Evolutionary conservation across 2,888 invertebrate species (phyloP).

Genomic region (Luffia ferchaultella): DNA sequence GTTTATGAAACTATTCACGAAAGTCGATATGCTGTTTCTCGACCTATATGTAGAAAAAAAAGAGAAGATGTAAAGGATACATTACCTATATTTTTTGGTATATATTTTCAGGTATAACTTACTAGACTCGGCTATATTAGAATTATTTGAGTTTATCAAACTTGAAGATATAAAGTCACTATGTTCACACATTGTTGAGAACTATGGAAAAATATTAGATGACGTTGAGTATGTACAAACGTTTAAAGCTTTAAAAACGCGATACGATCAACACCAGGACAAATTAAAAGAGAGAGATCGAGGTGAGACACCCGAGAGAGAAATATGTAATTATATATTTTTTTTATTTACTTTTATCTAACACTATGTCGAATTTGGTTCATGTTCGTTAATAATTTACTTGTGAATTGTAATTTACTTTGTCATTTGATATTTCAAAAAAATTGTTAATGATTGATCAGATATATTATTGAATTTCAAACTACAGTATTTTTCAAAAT

Average conservation of each 20-base stretch:
- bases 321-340: no score
- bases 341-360: conserved; percentile 3
- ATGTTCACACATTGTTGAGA: conserved; percentile 94
- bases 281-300: conserved; percentile 87
- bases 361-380: no score
- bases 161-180: conserved; percentile 90
- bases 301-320: no score
- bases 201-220: conserved; percentile 93
- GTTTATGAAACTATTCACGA: no score
- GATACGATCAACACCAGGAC: conserved; percentile 93
- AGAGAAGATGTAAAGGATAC: no score
- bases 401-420: no score
- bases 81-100: no score
- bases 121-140: conserved; percentile 97
- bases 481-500: background rate
- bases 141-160: conserved; percentile 99
- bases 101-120: conserved; percentile 88
- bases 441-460: no score
- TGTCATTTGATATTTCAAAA: no score
- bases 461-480: background rate
- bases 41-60: no score
- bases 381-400: no score
- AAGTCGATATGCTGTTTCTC: no score
- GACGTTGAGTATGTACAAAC: conserved; percentile 98
- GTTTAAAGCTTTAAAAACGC: conserved; percentile 89